Evolutionary conservation across 1,140 invertebrate genomes (phyloP), one percentile per base, ranked within the genome.

Genomic region (Drosophila mojavensis): DNA sequence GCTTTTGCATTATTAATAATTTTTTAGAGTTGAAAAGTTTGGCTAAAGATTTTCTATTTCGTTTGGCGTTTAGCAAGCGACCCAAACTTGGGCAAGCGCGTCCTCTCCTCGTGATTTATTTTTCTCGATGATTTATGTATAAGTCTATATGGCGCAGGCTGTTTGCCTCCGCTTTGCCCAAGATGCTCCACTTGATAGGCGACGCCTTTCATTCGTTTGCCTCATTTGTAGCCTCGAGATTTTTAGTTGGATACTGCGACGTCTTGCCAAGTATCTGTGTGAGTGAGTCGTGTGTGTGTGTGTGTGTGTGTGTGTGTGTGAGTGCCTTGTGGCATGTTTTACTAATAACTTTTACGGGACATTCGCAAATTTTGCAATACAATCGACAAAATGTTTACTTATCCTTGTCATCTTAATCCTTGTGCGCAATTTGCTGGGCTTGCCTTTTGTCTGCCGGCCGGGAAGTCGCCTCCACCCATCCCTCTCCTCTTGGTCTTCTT

Each of bases 121-220:
- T 86, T 77, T 63, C 75, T 56, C 61, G 62, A 86, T 86, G 83
- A 86, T 86, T 86, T 86, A 88, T 86, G 76, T 64, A 64, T 70
- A 26, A 50, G 48, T 50, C 13, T 45, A 50, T 26, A 26, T 48
- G 47, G 48, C 11, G 36, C 41, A 11, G 60, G 50, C 39, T 36
- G n/a, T 15, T 36, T 30, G 20, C 36, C 58, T 11, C 6, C 30
- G 33, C 33, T 48, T 20, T 54, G 63, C 71, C 56, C 55, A 60
- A 66, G 69, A 76, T 79, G 77, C 43, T 67, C 55, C 54, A 77
- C 36, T 70, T 75, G 70, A 69, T 77, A 79, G 54, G 41, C 60
- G 24, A 47, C 15, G 58, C 13, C 51, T 50, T 68, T 55, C 50
- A 39, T 15, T 17, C 33, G 6, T 30, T 11, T 11, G 26, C 43